Conservation (phyloP, 2,888 invertebrate genomes). For the Mythimna vitellina region DNA sequence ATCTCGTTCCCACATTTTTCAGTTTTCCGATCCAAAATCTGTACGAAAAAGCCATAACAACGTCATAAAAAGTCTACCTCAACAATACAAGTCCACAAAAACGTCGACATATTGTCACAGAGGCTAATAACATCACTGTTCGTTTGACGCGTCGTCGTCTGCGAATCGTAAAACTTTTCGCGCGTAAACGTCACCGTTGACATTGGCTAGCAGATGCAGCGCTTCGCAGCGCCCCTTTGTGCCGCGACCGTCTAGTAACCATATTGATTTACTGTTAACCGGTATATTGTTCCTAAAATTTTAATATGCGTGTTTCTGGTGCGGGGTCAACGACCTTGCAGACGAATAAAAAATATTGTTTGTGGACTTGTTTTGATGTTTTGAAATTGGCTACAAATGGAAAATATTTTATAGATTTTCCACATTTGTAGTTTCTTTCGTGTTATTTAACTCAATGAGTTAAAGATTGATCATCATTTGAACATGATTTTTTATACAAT, state of each 20-base stretch:
- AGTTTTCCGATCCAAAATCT: background rate
- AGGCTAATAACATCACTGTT: slow-evolving; percentile 76
- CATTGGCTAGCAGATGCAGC: slow-evolving; percentile 87
- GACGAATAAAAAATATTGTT: slow-evolving; percentile 27
- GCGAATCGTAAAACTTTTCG: slow-evolving; percentile 89
- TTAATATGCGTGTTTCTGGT: slow-evolving; percentile 62
- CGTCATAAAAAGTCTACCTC: background rate
- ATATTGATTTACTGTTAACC: slow-evolving; percentile 81
- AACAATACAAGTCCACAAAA: slow-evolving; percentile 46
- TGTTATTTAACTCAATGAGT: background rate
- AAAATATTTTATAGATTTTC: background rate
- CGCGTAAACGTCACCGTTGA: slow-evolving; percentile 89
- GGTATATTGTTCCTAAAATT: slow-evolving; percentile 70
- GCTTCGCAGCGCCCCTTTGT: slow-evolving; percentile 83
- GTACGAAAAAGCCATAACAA: background rate
- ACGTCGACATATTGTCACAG: slow-evolving; percentile 56
- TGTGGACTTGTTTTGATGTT: slow-evolving; percentile 21
- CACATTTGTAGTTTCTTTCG: background rate
- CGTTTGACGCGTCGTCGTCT: slow-evolving; percentile 85
- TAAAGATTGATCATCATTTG: background rate
- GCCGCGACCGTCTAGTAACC: slow-evolving; percentile 81
- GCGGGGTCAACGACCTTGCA: slow-evolving; percentile 38
- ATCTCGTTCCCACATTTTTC: background rate
- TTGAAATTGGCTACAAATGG: slow-evolving; percentile 4
- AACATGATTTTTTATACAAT: background rate